Base-by-base conservation (phyloP, 1,140 invertebrate genomes). In the Drosophila suzukii region DNA sequence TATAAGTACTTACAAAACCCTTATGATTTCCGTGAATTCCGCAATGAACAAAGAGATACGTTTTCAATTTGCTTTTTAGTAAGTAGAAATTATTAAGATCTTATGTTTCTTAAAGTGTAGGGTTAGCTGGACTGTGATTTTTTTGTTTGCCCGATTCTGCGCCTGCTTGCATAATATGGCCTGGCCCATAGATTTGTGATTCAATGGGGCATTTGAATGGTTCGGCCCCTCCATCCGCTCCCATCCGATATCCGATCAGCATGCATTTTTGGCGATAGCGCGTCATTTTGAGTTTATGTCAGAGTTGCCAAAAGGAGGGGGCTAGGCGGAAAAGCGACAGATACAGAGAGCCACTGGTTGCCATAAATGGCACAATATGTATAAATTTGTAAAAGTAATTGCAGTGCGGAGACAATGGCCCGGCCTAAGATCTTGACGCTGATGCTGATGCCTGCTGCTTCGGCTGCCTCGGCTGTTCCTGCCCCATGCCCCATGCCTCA, bases 321-420 rank as follows among this genome's bases (percentile, higher is more conserved):
- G 30, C n/a, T 13, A n/a, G 67, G 50, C 32, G 36, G 66, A 55
- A 27, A 13, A 46, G 63, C 62, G 51, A 71, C 51, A 70, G 67
- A 71, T 46, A 71, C 67, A 63, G 59, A 54, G 63, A 56, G 84
- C 72, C 84, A 89, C 85, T 79, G 81, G 76, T 76, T 84, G 56
- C 84, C 84, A 90, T 90, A 89, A 85, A 90, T 78, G 86, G 84
- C 81, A 89, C 84, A 90, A 85, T 85, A 90, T 84, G 90, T 91
- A 91, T 91, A 91, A 91, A 91, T 91, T 91, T 91, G 90, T 91
- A 91, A 91, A 91, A 90, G 85, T 91, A 91, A 91, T 91, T 91
- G 90, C 88, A 81, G 78, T 88, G 84, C 82, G 65, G 74, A 75
- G 74, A 73, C 70, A 73, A 73, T 73, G 68, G 66, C 66, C 61